Evolutionary conservation across 37 sponge, comb jelly and placozoan genomes (phyloP), one percentile per base, ranked within the genome.

Genomic region (Cliona cf. orientalis): DNA sequence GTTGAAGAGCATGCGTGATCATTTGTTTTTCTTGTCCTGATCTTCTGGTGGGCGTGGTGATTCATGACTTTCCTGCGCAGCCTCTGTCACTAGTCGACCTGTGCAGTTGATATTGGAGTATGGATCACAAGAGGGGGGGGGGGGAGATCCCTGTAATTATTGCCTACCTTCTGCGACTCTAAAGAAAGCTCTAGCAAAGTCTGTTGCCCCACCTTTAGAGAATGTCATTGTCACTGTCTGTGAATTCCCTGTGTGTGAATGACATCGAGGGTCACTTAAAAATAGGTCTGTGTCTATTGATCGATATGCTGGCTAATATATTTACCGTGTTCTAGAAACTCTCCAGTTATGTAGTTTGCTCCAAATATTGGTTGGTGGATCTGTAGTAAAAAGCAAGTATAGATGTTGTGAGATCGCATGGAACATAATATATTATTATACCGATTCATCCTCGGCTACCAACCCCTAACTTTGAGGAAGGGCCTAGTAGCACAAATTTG

Each of bases 351-450:
- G 32, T 88, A 88, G 53, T 88, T 88, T 17, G 88, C 82, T 29
- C 88, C 69, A 69, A 88, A 88, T 75, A 88, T 88, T 5, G 88
- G 88, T 38, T 88, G 88, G 57, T 88, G 88, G 11, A 87, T 58
- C 87, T 87, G 38, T 33, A 72, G 37, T 21, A 36, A 39, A 12
- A 33, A 69, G 31, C 2, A 3, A 19, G 46, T 46, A 33, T 38
- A 80, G 39, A 1, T n/a, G n/a, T n/a, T n/a, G n/a, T n/a, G n/a
- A n/a, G n/a, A n/a, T 42, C 21, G 14, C 37, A 26, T 56, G 2
- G 19, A 43, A 31, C 34, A 6, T 17, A n/a, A 23, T 46, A 5
- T 72, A 19, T 28, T 12, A 23, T 12, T 5, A 46, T 17, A 21
- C 12, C 7, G n/a, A n/a, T n/a, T n/a, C n/a, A n/a, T n/a, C n/a